Base-by-base conservation (phyloP, 2,113 vertebrate species). In the Burhinus bistriatus region DNA sequence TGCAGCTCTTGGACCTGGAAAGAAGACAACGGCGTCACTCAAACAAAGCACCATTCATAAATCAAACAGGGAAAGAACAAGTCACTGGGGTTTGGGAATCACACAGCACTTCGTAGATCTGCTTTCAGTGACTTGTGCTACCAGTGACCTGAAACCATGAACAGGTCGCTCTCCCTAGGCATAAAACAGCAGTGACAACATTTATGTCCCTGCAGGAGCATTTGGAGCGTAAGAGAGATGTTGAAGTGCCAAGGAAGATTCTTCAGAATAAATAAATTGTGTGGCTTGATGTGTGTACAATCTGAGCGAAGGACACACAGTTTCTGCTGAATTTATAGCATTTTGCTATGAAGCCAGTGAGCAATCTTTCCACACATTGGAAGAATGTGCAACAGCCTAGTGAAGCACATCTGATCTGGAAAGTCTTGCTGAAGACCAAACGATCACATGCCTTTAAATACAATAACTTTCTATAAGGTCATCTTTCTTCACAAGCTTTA, bases 1-100 rank as follows among this genome's bases (percentile, higher is more conserved):
- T 99, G 99, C 51, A 99, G 97, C 87, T 99, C 99, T 97, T 99
- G 99, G 8, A 99, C 99, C 99, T 99, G 97, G 95, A 80, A 59
- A 34, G 36, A n/a, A 97, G 34, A 95, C 27, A 87, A 57, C 20
- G 70, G 25, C 68, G 8, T 61, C 23, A 23, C 14, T 78, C 62
- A 89, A 81, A 72, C 12, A 52, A 66, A 71, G 42, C 12, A 84
- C 5, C 0, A 6, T 6, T 75, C 17, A 22, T 19, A 45, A 47
- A 69, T 27, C n/a, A 47, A 40, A 64, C 12, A 30, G 8, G 12
- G 32, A 44, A 75, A n/a, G 42, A 70, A 54, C 19, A 58, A 57
- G 59, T 5, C 4, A 20, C 4, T 0, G 7, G 13, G 0, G 22
- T 79, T 5, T 34, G 23, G 34, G 66, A 87, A 65, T 16, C 8